Conservation (phyloP, 2,888 invertebrate species). For the Yponomeuta cagnagella region DNA sequence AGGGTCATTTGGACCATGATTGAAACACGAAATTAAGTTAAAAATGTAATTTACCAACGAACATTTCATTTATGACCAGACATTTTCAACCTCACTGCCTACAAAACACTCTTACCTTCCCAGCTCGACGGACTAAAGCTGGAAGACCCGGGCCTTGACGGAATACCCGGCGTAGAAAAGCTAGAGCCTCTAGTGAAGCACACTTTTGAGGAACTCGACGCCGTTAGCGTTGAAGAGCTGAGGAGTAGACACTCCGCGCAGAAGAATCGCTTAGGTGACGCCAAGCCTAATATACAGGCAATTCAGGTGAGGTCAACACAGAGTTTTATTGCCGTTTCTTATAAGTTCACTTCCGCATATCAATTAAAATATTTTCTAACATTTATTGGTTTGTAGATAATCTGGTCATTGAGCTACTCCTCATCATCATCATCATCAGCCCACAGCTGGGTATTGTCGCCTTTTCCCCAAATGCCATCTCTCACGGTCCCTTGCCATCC, state of each 20-base stretch:
- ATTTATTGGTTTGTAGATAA: no score
- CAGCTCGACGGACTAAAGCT: conserved; percentile 77
- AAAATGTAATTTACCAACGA: background rate
- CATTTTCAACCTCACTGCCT: no score
- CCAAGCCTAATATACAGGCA: conserved; percentile 83
- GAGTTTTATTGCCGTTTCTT: no score
- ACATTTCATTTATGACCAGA: no score
- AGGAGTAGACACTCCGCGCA: conserved; percentile 75
- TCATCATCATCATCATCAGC: no score
- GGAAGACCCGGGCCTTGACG: conserved; percentile 55
- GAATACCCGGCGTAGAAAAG: conserved; percentile 52
- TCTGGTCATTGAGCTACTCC: no score
- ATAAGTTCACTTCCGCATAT: background rate
- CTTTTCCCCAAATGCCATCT: no score
- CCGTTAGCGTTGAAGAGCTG: conserved; percentile 71
- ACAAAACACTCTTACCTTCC: background rate
- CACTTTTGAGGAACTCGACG: conserved; percentile 80
- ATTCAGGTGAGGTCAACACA: conserved; percentile 74
- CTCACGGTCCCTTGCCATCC: no score
- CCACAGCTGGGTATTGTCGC: no score
- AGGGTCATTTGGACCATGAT: no score
- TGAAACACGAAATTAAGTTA: background rate
- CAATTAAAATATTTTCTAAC: background rate
- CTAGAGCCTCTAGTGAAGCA: conserved; percentile 72
- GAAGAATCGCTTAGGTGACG: conserved; percentile 76